These are phyloP conservation scores for Styela clava DNA, from an alignment of 23 tunicate species.

Conservation along the genomic window DNA sequence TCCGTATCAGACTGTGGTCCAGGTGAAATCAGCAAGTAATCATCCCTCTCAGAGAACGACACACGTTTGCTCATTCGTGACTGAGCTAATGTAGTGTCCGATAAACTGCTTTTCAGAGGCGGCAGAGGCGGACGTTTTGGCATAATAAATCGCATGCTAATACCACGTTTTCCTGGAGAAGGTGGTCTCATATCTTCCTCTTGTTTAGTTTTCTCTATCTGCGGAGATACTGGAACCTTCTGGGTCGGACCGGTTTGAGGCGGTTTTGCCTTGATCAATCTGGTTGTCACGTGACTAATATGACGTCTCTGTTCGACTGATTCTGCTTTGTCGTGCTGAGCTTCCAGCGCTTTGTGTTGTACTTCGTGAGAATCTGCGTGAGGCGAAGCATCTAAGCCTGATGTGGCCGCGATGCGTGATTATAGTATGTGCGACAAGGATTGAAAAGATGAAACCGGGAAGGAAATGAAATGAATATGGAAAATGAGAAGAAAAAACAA, in stretches of 20 bases:
- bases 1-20: conserved; percentile 35
- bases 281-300: conserved; percentile 79
- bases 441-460: conserved; percentile 1
- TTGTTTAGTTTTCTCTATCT: conserved; percentile 6
- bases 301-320: conserved; percentile 45
- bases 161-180: conserved; percentile 30
- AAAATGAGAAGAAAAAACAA: background rate
- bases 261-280: conserved; percentile 39
- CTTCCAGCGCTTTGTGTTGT: conserved; percentile 14
- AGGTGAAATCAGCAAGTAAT: conserved; percentile 50
- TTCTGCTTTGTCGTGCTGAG: conserved; percentile 7
- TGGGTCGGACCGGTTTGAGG: conserved; percentile 23
- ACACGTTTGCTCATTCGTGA: conserved; percentile 44
- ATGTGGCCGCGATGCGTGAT: background rate
- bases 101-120: background rate
- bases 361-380: conserved; percentile 7
- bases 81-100: background rate
- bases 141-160: conserved; percentile 42
- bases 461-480: conserved; percentile 28
- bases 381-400: conserved; percentile 15
- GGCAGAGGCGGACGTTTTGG: conserved; percentile 25
- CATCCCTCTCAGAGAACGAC: conserved; percentile 62
- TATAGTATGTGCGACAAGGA: background rate
- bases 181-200: conserved; percentile 28
- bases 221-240: background rate